Base-by-base conservation (phyloP, 2,797 vertebrate species). In the Pelochelys cantorii region DNA sequence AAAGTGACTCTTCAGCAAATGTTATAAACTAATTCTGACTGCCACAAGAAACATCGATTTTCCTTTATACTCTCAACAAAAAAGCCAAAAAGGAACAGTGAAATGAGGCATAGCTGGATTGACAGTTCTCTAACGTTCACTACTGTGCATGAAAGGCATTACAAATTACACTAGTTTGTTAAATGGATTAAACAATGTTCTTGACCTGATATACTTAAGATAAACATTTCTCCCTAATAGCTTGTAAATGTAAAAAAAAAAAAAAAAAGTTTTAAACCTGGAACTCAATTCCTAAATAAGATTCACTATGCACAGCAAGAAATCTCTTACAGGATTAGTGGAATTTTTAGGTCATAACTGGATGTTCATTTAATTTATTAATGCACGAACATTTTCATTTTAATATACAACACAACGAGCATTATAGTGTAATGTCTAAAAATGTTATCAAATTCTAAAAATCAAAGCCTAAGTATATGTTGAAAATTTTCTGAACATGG, bases 1-100 rank as follows among this genome's bases (percentile, higher is more conserved):
- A 68, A 56, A 92, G n/a, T 37, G 85, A 79, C 92, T 84, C 92
- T 94, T 82, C 60, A 77, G 62, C 80, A n/a, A 88, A 82, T 86
- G 84, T 60, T 93, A 90, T 74, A 86, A 95, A 96, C 83, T 65
- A 87, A 91, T 90, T 75, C 1, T 25, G 77, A 86, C 95, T 89
- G 89, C 92, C 90, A 92, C 83, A 37, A 79, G 56, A 92, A 83
- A 85, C 82, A 23, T 56, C 31, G 11, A 93, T 75, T 75, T 79
- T 34, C 54, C 75, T 87, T 93, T 23, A 79, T 42, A 89, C 92
- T 56, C 59, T 37, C 90, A 91, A 87, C n/a, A 55, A 86, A 93
- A 84, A 92, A 68, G 14, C 17, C 10, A 60, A 34, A 52, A 5
- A 10, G 60, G 59, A 54, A 79, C 62, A 1, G 56, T 81, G 85